Conservation (phyloP, 2,113 vertebrate genomes). For the Pterocles orientalis region DNA sequence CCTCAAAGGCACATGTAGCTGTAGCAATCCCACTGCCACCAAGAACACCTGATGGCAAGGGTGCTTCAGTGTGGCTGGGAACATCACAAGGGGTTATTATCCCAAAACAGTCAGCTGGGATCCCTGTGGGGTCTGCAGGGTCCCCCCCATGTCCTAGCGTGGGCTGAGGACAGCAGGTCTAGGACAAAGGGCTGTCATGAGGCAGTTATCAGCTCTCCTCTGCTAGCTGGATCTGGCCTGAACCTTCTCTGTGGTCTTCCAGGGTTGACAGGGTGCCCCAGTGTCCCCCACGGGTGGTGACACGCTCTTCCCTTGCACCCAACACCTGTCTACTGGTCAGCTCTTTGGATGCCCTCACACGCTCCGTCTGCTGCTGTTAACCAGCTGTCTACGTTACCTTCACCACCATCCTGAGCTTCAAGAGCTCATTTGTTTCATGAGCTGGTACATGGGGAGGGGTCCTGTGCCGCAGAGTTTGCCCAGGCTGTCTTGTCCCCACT, state of each 20-base stretch:
- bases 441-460: not conserved
- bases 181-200: not conserved
- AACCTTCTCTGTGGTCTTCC: not conserved
- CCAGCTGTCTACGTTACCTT: rapidly evolving
- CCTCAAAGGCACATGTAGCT: not conserved
- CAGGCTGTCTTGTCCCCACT: not conserved
- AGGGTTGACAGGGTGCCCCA: not conserved
- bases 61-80: not conserved
- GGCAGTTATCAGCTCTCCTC: not conserved
- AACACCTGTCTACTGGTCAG: not conserved
- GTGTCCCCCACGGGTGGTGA: not conserved
- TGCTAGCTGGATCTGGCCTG: not conserved
- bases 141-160: no score
- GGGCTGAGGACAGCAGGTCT: not conserved
- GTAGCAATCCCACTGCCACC: no score
- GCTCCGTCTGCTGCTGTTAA: not conserved
- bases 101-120: not conserved
- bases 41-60: not conserved
- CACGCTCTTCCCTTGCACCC: not conserved
- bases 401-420: not conserved
- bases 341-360: not conserved
- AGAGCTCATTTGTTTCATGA: not conserved
- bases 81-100: not conserved
- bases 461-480: not conserved
- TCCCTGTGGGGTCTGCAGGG: not conserved